Percentiles rank a stretch among this genome's conserved stretches.
phyloP scores from a whole-genome alignment of 2,113 vertebrate genomes.

The Rhadina sibilatrix region DNA sequence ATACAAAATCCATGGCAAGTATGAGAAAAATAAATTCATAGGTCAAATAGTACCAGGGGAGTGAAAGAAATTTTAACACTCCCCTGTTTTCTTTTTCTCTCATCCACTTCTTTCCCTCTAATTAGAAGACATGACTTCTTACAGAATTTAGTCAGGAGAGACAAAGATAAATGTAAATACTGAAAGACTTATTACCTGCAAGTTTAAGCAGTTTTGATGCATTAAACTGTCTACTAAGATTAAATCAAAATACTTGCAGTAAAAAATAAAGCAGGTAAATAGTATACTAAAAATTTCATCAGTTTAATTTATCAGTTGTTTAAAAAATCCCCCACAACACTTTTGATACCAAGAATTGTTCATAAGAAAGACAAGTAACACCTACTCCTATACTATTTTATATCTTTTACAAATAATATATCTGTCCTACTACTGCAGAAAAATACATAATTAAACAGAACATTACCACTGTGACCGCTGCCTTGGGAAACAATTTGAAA shows the following conservation, averaged over 20 bases:
- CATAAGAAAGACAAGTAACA: not conserved
- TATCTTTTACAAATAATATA: not conserved
- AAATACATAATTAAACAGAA: not conserved
- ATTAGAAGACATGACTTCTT: not conserved
- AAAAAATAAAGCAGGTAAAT: not conserved
- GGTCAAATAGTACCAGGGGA: not conserved
- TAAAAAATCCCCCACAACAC: fast-evolving
- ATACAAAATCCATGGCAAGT: not conserved
- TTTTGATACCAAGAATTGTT: not conserved
- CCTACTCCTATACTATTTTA: not conserved
- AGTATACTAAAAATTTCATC: not conserved
- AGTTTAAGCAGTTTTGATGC: not conserved
- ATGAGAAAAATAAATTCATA: not conserved
- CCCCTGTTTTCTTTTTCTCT: not conserved
- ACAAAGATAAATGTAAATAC: not conserved
- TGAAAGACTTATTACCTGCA: not conserved
- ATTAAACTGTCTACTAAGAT: not conserved
- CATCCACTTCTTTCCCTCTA: not conserved
- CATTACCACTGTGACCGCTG: fast-evolving
- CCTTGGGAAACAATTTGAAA: not conserved
- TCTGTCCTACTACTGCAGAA: not conserved
- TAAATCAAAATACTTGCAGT: not conserved
- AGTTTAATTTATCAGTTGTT: not conserved
- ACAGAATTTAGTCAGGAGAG: not conserved
- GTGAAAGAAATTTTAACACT: not conserved